Evolutionary conservation across 2,113 vertebrate species (phyloP).

Genomic region (Rhinoptilus africanus): DNA sequence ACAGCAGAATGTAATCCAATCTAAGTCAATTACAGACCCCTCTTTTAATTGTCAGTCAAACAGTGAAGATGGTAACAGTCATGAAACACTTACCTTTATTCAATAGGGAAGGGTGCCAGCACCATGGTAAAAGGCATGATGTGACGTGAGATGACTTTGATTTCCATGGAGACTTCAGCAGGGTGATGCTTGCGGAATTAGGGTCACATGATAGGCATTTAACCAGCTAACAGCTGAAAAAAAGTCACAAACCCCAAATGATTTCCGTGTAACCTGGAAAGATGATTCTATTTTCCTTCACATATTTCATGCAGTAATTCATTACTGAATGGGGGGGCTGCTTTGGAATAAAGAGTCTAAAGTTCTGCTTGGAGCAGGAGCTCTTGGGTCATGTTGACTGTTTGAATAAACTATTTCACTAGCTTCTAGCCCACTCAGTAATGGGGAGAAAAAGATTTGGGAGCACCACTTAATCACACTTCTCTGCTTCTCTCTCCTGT

Average conservation of each 20-base stretch:
- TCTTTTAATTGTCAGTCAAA: constrained; percentile 53
- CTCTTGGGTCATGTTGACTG: not conserved
- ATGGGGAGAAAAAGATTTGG: not conserved
- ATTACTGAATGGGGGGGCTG: not conserved
- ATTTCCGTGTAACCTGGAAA: not conserved
- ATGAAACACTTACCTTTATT: not conserved
- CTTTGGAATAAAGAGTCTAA: not conserved
- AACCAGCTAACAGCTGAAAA: not conserved
- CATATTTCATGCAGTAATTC: not conserved
- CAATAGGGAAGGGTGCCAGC: not conserved
- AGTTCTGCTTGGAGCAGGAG: not conserved
- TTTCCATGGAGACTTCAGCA: not conserved
- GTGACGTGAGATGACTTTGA: not conserved
- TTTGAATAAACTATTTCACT: not conserved
- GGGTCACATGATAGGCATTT: not conserved
- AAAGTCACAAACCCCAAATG: not conserved
- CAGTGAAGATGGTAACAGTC: not conserved
- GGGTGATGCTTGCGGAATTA: not conserved
- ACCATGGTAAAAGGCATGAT: not conserved
- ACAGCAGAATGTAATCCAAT: not conserved
- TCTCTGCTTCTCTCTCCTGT: not conserved
- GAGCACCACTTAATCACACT: not conserved
- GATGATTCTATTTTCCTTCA: not conserved
- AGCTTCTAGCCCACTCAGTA: not conserved
- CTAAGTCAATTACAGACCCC: not conserved